Evolutionary conservation across 2,888 invertebrate species (phyloP), one percentile per base, ranked within the genome.

Genomic region (Neoaliturus tenellus): DNA sequence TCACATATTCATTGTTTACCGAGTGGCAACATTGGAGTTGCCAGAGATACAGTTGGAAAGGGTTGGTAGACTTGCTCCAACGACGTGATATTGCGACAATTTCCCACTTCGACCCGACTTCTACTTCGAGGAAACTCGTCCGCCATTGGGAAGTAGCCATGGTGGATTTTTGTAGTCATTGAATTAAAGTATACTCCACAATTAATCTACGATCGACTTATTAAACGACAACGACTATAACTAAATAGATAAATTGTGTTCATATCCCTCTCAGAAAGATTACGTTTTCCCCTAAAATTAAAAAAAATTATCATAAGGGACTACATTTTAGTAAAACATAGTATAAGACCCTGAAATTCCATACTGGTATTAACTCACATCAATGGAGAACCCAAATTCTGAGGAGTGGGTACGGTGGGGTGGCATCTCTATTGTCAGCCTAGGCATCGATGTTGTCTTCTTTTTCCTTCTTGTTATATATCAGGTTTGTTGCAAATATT

Each of bases 131-230:
- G 12, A 84, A 80, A 69, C 81, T 84, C 39, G 85, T 86, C 39
- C 85, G 84, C 17, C 85, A 85, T 31, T 85, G 85, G 86, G 86
- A 86, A 83, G 85, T 83, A 4, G 85, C 86, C 20, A 85, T 86
- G 86, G 86, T 85, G 12, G 83, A 86, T 80, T 86, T 83, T 62
- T 86, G 86, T 51, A 71, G 85, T 55, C 85, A 85, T 41, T 86
- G 86, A 86, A 20, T 73, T 23, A 51, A 33, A 51, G 23, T 1
- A 23, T 44, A 17, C 44, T 44, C 17, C 17, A 12, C 17, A 14
- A 14, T 44, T n/a, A 31, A 12, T 10, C 28, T 31, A 67, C 33
- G 67, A 67, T 31, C 67, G 35, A 67, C 2, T 23, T 10, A 14
- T 14, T 3, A 14, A 14, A 44, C 44, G 44, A 44, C 17, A 12